phyloP scores from a whole-genome alignment of 1,140 invertebrate genomes.

The Ectropis grisescens region DNA sequence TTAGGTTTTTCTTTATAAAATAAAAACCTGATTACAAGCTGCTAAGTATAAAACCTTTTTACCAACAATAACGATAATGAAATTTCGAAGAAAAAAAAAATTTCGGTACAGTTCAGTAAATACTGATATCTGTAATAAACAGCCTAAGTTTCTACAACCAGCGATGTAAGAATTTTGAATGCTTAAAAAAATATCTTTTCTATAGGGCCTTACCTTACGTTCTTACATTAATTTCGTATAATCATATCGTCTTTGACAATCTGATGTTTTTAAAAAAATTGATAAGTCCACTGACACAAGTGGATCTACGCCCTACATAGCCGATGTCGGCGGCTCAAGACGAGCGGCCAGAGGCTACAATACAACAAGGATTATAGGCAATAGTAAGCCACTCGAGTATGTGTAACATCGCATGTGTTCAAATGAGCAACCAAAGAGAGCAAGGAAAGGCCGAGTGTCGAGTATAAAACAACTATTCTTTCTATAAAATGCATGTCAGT shows the following conservation, averaged over 20 bases:
- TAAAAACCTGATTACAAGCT: slow-evolving; percentile 62
- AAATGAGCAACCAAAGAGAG: slow-evolving; percentile 43
- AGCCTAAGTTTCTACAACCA: slow-evolving; percentile 38
- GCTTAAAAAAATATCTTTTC: slow-evolving; percentile 68
- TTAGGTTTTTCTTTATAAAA: slow-evolving; percentile 43
- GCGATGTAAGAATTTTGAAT: slow-evolving; percentile 62
- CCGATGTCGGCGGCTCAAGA: slow-evolving; percentile 17
- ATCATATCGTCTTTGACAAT: slow-evolving; percentile 63
- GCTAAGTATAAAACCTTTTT: slow-evolving; percentile 59
- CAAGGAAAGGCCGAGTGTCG: slow-evolving; percentile 34
- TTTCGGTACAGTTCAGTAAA: slow-evolving; percentile 27
- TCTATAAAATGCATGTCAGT: slow-evolving; percentile 43
- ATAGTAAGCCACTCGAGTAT: slow-evolving; percentile 22
- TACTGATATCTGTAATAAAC: slow-evolving; percentile 12
- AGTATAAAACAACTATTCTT: slow-evolving; percentile 30
- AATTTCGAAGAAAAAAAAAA: slow-evolving; percentile 50
- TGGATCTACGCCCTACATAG: slow-evolving; percentile 30
- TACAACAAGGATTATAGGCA: slow-evolving; percentile 24
- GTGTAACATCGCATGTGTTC: slow-evolving; percentile 45
- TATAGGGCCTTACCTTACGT: slow-evolving; percentile 68
- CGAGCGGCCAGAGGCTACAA: slow-evolving; percentile 9
- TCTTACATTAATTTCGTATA: slow-evolving; percentile 63
- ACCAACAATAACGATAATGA: slow-evolving; percentile 65
- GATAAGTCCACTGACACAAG: slow-evolving; percentile 41
- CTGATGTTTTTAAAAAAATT: slow-evolving; percentile 44